These are phyloP conservation scores for Aquatica leii DNA, from an alignment of 2,888 invertebrate genomes.

Conservation along the genomic window DNA sequence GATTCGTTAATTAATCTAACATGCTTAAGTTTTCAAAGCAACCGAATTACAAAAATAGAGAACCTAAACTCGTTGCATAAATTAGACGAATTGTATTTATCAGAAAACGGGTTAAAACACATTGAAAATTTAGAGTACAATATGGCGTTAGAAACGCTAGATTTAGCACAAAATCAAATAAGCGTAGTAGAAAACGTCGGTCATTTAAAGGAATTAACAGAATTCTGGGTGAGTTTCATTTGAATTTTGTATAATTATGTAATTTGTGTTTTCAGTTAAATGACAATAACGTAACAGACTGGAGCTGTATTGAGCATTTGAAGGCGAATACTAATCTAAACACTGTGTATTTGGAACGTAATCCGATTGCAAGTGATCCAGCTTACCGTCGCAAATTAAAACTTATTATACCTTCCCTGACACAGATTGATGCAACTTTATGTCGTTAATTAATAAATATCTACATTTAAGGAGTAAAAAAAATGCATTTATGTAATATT, in stretches of 20 bases:
- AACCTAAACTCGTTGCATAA: constrained; percentile 80
- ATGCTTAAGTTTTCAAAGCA: constrained; percentile 93
- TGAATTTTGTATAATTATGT: background rate
- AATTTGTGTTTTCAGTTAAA: constrained; percentile 76
- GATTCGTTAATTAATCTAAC: constrained; percentile 79
- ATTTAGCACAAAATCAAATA: constrained; percentile 89
- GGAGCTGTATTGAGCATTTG: constrained; percentile 83
- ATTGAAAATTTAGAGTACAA: constrained; percentile 82
- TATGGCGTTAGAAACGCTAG: constrained; percentile 80
- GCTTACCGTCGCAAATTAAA: constrained; percentile 93
- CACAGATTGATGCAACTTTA: constrained; percentile 95
- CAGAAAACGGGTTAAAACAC: constrained; percentile 93
- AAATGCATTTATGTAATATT: no score
- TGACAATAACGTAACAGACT: constrained; percentile 86
- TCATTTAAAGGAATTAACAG: constrained; percentile 82
- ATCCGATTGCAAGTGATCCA: constrained; percentile 85
- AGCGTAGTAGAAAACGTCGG: constrained; percentile 78
- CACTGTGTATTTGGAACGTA: constrained; percentile 94
- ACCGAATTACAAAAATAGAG: constrained; percentile 89
- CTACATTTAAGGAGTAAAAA: background rate
- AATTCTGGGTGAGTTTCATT: constrained; percentile 86
- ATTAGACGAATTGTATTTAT: constrained; percentile 84
- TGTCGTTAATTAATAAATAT: constrained; percentile 75
- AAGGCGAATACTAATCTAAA: constrained; percentile 70
- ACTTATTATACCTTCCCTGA: constrained; percentile 82